A percentile compares a stretch with the other conserved stretches of the same genome.
These are phyloP conservation scores for Andrena chrysosceles DNA, from an alignment of 2,888 invertebrate species.

Conservation along the genomic window DNA sequence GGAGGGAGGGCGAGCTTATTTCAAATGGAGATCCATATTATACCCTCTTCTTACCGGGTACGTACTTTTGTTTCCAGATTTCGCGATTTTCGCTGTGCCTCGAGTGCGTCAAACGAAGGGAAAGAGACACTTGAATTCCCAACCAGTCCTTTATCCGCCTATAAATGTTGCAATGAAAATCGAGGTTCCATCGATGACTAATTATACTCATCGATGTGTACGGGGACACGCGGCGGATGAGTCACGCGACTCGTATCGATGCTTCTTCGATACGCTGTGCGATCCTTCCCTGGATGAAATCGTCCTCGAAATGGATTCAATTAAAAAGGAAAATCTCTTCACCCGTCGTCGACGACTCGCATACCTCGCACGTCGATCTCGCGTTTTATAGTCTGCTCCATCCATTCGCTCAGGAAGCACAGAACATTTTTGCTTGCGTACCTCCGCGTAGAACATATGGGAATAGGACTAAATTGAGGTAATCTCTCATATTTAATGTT, in stretches of 20 bases:
- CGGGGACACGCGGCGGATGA: slow-evolving; percentile 47
- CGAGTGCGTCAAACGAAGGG: slow-evolving; percentile 65
- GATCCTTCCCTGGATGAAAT: slow-evolving; percentile 6
- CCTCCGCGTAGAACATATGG: neutral
- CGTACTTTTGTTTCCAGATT: slow-evolving; percentile 80
- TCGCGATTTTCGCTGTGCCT: slow-evolving; percentile 75
- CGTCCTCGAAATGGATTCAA: slow-evolving; percentile 43
- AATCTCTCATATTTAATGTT: neutral
- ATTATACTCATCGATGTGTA: slow-evolving; percentile 67
- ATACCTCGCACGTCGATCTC: slow-evolving; percentile 20
- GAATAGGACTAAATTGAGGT: neutral
- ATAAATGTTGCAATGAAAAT: slow-evolving; percentile 67
- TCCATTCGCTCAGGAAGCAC: slow-evolving; percentile 1
- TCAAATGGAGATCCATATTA: slow-evolving; percentile 85
- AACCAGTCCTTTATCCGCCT: slow-evolving; percentile 68
- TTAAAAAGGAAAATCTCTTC: slow-evolving; percentile 40
- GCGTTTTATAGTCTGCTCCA: slow-evolving; percentile 9
- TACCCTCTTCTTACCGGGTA: slow-evolving; percentile 80
- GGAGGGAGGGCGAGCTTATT: slow-evolving; percentile 81
- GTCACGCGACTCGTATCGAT: slow-evolving; percentile 30
- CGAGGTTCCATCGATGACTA: slow-evolving; percentile 70
- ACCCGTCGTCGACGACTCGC: slow-evolving; percentile 12
- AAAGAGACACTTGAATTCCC: slow-evolving; percentile 70
- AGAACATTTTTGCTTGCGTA: slow-evolving; percentile 4
- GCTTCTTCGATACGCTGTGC: slow-evolving; percentile 38